Evolutionary conservation across 2,888 invertebrate genomes (phyloP), one percentile per base, ranked within the genome.

Genomic region (Diaphora mendica): DNA sequence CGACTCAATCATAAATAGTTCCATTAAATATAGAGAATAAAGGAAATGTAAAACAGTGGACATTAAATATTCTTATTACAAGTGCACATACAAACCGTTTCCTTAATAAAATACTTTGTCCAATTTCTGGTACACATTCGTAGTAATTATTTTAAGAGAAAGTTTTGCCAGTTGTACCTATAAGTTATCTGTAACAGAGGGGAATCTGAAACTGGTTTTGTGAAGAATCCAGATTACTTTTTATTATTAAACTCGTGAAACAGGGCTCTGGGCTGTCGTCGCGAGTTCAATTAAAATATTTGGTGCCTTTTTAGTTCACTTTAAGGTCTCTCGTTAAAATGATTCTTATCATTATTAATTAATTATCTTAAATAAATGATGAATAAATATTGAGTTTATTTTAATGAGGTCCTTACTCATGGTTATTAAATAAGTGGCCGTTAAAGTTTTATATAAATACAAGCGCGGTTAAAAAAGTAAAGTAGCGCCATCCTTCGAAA

Each of bases 201-300:
- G 71, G 72, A 82, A 75, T 71, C 74, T 80, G 74, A 74, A 82
- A 82, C 82, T 51, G 70, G 82, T 82, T 82, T 73, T 64, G 42
- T 74, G 70, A 78, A 78, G 79, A 39, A 26, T 55, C 13, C n/a
- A 20, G 33, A 33, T 68, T 15, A 8, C 15, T 26, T 68, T 13
- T 67, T 65, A 44, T 67, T 48, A 33, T 9, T 9, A 69, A 59
- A 26, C 39, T 9, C 59, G 39, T 59, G 39, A 26, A 35, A 35
- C 68, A n/a, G 15, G 68, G 55, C 55, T 30, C 51, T 39, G n/a
- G n/a, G 8, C n/a, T 17, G 35, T 67, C 44, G 68, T 55, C 35
- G 55, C 68, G n/a, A 20, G 26, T 17, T n/a, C 26, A 69, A 55
- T 69, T 69, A 69, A 69, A 39, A 69, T 69, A 59, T 39, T 69